Conservation (phyloP, 2,888 invertebrate genomes). For the Netelia fuscicornis region DNA sequence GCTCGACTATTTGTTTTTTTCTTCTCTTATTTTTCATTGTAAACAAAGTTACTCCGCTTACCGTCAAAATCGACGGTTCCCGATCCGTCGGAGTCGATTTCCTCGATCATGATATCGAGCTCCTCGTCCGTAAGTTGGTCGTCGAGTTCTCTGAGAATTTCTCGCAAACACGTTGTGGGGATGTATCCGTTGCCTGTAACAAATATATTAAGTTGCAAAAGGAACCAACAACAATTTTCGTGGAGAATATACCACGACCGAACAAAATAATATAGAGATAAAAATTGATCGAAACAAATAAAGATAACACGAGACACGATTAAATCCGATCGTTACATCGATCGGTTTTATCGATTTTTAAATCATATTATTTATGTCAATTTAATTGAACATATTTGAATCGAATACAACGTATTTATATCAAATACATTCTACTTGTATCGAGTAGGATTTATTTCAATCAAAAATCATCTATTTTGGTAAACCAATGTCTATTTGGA, state of each 20-base stretch:
- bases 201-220: conserved; percentile 15
- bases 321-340: too few relatives aligned
- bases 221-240: conserved; percentile 5
- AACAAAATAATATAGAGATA: background rate
- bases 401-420: too few relatives aligned
- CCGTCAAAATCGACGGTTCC: conserved; percentile 99
- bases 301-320: background rate
- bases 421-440: too few relatives aligned
- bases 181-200: conserved; percentile 94
- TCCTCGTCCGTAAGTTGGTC: conserved; percentile 98
- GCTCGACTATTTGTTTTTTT: conserved; percentile 19
- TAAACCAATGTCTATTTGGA: too few relatives aligned
- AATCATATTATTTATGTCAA: too few relatives aligned
- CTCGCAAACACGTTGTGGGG: conserved; percentile 96
- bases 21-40: conserved; percentile 3
- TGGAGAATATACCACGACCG: conserved; percentile 8
- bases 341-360: too few relatives aligned
- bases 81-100: conserved; percentile 99
- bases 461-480: too few relatives aligned
- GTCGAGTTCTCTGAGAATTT: conserved; percentile 97
- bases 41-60: conserved; percentile 83
- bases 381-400: too few relatives aligned
- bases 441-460: too few relatives aligned
- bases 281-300: background rate
- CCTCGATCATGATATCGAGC: conserved; percentile 98